Evolutionary conservation across 2,888 invertebrate genomes (phyloP).

Genomic region (Dasypogon diadema): DNA sequence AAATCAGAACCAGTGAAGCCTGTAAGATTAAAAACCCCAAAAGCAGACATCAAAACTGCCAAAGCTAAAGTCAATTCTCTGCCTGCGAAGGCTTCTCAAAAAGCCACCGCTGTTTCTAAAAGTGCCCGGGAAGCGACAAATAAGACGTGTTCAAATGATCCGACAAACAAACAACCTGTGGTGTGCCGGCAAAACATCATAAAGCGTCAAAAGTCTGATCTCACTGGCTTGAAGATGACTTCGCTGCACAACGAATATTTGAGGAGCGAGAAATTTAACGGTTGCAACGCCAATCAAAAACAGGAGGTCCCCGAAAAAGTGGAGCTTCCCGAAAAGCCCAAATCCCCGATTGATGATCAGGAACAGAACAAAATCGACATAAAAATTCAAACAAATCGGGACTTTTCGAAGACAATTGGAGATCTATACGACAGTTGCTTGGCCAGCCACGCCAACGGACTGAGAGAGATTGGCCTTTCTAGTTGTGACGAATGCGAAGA

Average conservation of each 20-base stretch:
- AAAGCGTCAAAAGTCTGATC: slow-evolving; percentile 73
- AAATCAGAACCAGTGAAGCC: slow-evolving; percentile 43
- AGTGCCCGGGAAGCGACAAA: slow-evolving; percentile 25
- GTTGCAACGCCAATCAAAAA: background rate
- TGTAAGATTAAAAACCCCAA: slow-evolving; percentile 4
- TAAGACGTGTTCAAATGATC: background rate
- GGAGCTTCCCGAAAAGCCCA: slow-evolving; percentile 32
- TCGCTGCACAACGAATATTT: slow-evolving; percentile 68
- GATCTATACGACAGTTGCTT: slow-evolving; percentile 66
- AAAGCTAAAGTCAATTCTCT: slow-evolving; percentile 67
- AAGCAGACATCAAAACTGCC: slow-evolving; percentile 65
- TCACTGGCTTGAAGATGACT: slow-evolving; percentile 72
- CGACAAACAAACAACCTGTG: background rate
- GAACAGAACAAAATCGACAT: slow-evolving; percentile 66
- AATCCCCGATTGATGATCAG: slow-evolving; percentile 54
- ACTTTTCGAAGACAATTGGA: slow-evolving; percentile 68
- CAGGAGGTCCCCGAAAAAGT: slow-evolving; percentile 41
- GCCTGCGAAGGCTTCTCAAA: slow-evolving; percentile 59
- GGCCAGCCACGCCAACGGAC: slow-evolving; percentile 57
- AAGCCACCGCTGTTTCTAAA: slow-evolving; percentile 18
- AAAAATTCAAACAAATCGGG: slow-evolving; percentile 68
- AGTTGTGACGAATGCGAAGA: slow-evolving; percentile 72
- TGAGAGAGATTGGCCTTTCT: slow-evolving; percentile 60
- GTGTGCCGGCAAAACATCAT: slow-evolving; percentile 61
- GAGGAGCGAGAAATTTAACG: slow-evolving; percentile 65